Conservation (phyloP, 2,113 vertebrate genomes). For the Cyanoramphus novaezelandiae region DNA sequence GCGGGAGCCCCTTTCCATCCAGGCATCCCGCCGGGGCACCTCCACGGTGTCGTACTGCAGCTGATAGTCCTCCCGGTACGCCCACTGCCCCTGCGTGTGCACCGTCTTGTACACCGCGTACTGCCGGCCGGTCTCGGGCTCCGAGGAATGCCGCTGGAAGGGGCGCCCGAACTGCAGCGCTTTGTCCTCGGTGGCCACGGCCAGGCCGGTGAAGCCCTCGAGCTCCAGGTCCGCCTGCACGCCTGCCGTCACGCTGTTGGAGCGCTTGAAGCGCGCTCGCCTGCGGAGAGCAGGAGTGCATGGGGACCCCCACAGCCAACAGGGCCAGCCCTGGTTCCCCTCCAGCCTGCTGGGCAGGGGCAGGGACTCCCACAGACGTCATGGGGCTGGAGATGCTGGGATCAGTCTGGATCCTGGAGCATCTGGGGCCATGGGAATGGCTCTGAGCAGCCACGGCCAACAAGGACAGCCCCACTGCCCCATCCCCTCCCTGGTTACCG, state of each 20-base stretch:
- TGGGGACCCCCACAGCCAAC: fast-evolving
- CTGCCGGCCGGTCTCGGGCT: constrained; percentile 87
- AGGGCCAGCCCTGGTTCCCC: neutral
- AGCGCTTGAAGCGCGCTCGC: constrained; percentile 94
- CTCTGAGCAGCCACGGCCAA: neutral
- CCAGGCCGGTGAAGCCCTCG: constrained; percentile 86
- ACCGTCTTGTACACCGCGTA: constrained; percentile 94
- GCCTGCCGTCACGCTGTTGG: constrained; percentile 96
- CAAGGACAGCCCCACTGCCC: neutral
- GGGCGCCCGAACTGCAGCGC: constrained; percentile 94
- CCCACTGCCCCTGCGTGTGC: constrained; percentile 98
- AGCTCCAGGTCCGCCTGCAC: constrained; percentile 97
- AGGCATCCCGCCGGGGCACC: constrained; percentile 81
- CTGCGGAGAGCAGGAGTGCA: constrained; percentile 53
- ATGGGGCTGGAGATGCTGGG: neutral
- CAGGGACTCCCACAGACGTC: neutral
- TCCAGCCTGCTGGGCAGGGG: neutral
- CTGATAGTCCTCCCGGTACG: constrained; percentile 93
- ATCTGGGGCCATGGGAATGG: neutral
- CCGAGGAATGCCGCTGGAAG: constrained; percentile 94
- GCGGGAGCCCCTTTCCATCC: constrained; percentile 88
- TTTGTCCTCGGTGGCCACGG: constrained; percentile 93
- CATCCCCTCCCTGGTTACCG: fast-evolving
- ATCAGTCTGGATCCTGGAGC: neutral
- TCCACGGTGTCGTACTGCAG: constrained; percentile 86